These are phyloP conservation scores for Meriones unguiculatus DNA, from an alignment of 2,113 vertebrate species.

Conservation along the genomic window DNA sequence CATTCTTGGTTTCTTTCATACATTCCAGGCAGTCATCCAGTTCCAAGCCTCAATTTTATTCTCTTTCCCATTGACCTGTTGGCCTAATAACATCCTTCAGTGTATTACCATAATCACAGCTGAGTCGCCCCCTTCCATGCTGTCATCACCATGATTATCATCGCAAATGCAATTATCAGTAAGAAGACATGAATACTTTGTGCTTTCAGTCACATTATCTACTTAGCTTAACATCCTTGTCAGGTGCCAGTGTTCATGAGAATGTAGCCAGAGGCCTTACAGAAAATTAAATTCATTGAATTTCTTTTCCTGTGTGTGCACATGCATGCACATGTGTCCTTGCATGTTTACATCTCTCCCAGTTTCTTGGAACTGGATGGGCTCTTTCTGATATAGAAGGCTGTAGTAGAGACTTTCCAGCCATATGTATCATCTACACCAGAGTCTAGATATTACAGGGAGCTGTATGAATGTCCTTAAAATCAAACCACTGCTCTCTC, in stretches of 20 bases:
- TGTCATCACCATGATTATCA: slow-evolving; percentile 59
- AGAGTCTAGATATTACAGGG: background rate
- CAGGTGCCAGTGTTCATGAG: slow-evolving; percentile 5
- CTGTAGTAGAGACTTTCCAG: slow-evolving; percentile 24
- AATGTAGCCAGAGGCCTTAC: background rate
- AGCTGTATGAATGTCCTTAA: background rate
- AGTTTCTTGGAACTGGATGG: background rate
- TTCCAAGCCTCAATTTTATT: slow-evolving; percentile 23
- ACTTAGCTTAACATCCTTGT: slow-evolving; percentile 12
- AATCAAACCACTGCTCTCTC: background rate
- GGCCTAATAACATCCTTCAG: slow-evolving; percentile 45
- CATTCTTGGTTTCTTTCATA: slow-evolving; percentile 57
- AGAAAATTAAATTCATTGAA: slow-evolving; percentile 6
- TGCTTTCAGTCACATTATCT: slow-evolving; percentile 53
- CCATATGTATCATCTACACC: background rate
- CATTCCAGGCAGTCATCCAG: slow-evolving; percentile 61
- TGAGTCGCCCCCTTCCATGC: background rate
- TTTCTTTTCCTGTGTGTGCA: background rate
- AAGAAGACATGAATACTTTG: background rate
- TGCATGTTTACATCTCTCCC: background rate
- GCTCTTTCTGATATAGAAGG: slow-evolving; percentile 1
- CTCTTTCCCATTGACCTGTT: slow-evolving; percentile 53
- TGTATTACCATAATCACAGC: background rate
- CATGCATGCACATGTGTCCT: accelerated
- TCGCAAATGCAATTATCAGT: slow-evolving; percentile 14